These are phyloP conservation scores for Eilema caniola DNA, from an alignment of 2,888 invertebrate genomes.

Conservation along the genomic window DNA sequence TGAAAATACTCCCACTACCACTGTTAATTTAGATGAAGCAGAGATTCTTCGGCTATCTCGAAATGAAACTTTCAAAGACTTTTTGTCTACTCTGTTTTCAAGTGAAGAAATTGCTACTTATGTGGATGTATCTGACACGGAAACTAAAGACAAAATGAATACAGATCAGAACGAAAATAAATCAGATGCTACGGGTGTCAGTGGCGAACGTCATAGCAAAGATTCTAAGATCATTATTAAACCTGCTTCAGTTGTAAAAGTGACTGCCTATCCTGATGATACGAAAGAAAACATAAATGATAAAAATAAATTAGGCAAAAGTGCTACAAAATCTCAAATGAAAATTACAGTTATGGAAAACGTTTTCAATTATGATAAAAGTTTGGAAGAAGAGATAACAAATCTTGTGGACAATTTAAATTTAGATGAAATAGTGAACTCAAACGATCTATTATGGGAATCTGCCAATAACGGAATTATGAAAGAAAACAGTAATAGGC, in stretches of 20 bases:
- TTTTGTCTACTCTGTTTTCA: constrained; percentile 8
- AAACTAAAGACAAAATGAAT: neutral
- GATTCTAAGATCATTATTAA: neutral
- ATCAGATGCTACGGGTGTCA: neutral
- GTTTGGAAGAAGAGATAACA: neutral
- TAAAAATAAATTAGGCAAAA: neutral
- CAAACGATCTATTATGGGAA: neutral
- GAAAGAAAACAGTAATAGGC: neutral
- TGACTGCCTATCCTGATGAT: neutral
- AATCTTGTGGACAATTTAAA: constrained; percentile 3
- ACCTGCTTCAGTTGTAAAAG: neutral
- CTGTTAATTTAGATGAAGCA: neutral
- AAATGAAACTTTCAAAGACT: neutral
- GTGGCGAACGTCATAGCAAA: neutral
- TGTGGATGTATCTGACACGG: neutral
- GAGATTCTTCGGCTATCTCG: neutral
- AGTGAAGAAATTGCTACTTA: constrained; percentile 8
- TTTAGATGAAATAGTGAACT: neutral
- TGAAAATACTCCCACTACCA: neutral
- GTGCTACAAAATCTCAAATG: neutral
- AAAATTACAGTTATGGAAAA: neutral
- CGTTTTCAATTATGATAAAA: neutral
- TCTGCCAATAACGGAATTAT: neutral
- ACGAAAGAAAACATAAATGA: neutral
- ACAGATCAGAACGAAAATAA: too few species aligned